phyloP scores from a whole-genome alignment of 2,797 vertebrate species.

The Melanotaenia maccullochi region DNA sequence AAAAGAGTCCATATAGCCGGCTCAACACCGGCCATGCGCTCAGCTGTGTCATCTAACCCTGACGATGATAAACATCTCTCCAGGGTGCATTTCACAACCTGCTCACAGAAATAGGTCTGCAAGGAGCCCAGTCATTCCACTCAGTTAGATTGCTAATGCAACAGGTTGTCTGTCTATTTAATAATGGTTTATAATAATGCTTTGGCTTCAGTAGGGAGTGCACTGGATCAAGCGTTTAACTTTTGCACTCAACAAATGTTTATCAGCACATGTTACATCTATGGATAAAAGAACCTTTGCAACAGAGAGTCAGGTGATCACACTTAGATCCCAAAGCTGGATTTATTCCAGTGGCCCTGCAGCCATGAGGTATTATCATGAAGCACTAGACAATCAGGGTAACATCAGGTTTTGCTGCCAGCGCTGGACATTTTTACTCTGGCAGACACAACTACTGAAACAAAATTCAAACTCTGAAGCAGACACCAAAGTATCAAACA shows the following conservation, averaged over 20 bases:
- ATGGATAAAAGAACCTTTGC: constrained; percentile 7
- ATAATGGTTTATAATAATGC: constrained; percentile 47
- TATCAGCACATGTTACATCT: neutral
- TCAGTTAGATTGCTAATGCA: constrained; percentile 72
- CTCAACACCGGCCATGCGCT: constrained; percentile 47
- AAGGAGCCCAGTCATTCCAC: constrained; percentile 62
- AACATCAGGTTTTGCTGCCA: neutral
- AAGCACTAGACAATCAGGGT: neutral
- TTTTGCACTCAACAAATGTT: neutral
- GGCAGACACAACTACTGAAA: neutral
- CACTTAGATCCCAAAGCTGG: neutral
- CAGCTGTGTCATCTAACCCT: constrained; percentile 55
- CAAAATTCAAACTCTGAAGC: neutral
- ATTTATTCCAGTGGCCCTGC: neutral
- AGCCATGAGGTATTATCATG: neutral
- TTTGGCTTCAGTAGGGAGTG: constrained; percentile 38
- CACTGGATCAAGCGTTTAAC: constrained; percentile 10
- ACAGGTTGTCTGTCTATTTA: constrained; percentile 56
- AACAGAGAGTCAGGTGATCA: neutral
- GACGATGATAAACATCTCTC: constrained; percentile 69
- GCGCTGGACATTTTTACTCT: neutral
- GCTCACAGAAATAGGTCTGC: constrained; percentile 65
- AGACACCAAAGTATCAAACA: neutral
- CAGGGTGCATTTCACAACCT: constrained; percentile 69
- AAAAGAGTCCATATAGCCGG: constrained; percentile 38